Evolutionary conservation across 2,888 invertebrate genomes (phyloP), one percentile per base, ranked within the genome.

Genomic region (Philereme vetulata): DNA sequence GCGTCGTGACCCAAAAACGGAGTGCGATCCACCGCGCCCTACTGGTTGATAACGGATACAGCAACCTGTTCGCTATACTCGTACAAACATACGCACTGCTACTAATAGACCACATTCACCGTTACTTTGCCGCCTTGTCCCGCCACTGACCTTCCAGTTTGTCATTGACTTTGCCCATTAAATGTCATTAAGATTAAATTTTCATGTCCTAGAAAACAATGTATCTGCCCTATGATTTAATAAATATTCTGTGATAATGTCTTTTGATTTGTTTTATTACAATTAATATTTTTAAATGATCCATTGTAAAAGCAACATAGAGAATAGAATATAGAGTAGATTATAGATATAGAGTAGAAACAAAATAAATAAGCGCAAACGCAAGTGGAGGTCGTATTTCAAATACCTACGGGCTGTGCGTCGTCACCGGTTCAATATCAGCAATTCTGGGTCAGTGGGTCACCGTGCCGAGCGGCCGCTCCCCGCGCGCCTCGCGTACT

Each of bases 1-100:
- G 91, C 91, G 91, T 85, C 85, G 80, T 91, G 91, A 92, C 91
- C 91, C 88, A 91, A 90, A 90, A 90, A 85, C 86, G 79, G 78
- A 82, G 73, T 79, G 78, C 80, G 84, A 79, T 80, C 82, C 80
- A 82, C 85, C 85, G 81, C 85, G 80, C 86, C 85, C 77, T 77
- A 78, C 77, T 77, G 82, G 80, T 85, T 84, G 83, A 86, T 88
- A 85, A 84, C 87, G 86, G 88, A 85, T 85, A 80, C 80, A 73
- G 86, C 85, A 86, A 89, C 88, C 85, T 85, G 89, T 86, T 86
- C 79, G 72, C 70, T 72, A 68, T 72, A 76, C 75, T 72, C 77
- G 75, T 71, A 67, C 74, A 59, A 75, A 74, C 51, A 49, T 70
- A 80, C 78, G 76, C 80, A 75, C 68, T 68, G 77, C 72, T 70